Evolutionary conservation across 2,113 vertebrate species (phyloP), one percentile per base, ranked within the genome.

Genomic region (Alexandromys fortis): DNA sequence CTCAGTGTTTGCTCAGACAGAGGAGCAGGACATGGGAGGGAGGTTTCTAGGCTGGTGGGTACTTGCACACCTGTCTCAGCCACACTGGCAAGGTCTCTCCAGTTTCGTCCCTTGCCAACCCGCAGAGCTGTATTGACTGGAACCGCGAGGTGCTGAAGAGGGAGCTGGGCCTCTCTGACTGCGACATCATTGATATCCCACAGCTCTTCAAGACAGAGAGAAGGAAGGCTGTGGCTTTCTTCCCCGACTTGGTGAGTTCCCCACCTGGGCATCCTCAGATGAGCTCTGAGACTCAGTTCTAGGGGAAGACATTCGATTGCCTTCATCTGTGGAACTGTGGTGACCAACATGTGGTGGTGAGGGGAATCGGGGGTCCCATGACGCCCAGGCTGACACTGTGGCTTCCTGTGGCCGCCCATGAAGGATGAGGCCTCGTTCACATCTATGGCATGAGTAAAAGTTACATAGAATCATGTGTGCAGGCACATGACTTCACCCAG

Each of bases 101-200:
- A 63, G 16, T 77, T 16, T 4, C 1, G 2, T 24, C 14, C 22
- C 13, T 13, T 33, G 1, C 0, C 5, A 22, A 4, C 21, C 16
- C 0, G n/a, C 92, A 99, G 99, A 98, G 98, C 98, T 99, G 99
- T 97, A 99, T 99, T 0, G 99, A 99, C 98, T 99, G 99, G 99
- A 99, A 99, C 98, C 98, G 99, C 0, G 98, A 99, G 38, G 98
- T 99, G 7, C 98, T 99, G 90, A 99, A 99, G 98, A 98, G 97
- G 94, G 99, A 99, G 96, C 98, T 99, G 96, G 99, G 99, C 24
- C 98, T 99, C 96, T 98, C 97, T 0, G 99, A 99, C 0, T 96
- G 96, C 0, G 99, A 99, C 98, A 99, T 99, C 92, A 98, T 99
- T 0, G 99, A 99, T 97, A 97, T 99, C 94, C 99, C 99, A 0